Evolutionary conservation across 37 sponge, comb jelly and placozoan genomes (phyloP), one percentile per base, ranked within the genome.

Genomic region (Chondrilla cf. caribensis): DNA sequence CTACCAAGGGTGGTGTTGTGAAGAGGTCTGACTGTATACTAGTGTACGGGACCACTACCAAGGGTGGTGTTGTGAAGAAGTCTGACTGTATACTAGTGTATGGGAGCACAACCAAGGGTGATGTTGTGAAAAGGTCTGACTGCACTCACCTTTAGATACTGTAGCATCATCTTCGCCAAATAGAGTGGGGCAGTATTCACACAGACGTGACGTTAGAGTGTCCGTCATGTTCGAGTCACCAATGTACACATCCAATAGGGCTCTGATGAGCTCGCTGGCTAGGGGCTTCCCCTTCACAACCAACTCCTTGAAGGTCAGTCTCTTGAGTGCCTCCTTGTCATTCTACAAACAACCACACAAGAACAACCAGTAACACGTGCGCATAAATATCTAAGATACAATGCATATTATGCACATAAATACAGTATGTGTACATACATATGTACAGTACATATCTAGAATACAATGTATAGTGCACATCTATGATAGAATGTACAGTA

Each of bases 131-230:
- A n/a, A n/a, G n/a, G n/a, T n/a, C n/a, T n/a, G n/a, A n/a, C n/a
- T n/a, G n/a, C n/a, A 29, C 44, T 73, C 35, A 60, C 58, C 84
- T 77, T 96, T 96, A 6, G 89, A 78, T 9, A 58, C 58, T 19
- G 79, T 86, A 36, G 97, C 97, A 78, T 96, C 97, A 70, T 96
- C 94, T 22, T 85, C 84, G 21, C 89, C 87, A 41, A 70, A 87
- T 62, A 90, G 66, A 57, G 72, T 71, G 35, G 96, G 96, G 0
- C 88, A 76, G 32, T 40, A 37, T 35, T 90, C 84, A 0, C 86
- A 78, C n/a, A 96, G 76, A 22, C 93, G 66, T 7, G 84, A 80
- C 77, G 84, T 89, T 38, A 98, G 79, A 29, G 83, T 39, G 51
- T 93, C 96, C 26, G 94, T 90, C 58, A 90, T 66, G 19, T 58